phyloP scores from a whole-genome alignment of 2,888 invertebrate species.

The Nezara viridula region DNA sequence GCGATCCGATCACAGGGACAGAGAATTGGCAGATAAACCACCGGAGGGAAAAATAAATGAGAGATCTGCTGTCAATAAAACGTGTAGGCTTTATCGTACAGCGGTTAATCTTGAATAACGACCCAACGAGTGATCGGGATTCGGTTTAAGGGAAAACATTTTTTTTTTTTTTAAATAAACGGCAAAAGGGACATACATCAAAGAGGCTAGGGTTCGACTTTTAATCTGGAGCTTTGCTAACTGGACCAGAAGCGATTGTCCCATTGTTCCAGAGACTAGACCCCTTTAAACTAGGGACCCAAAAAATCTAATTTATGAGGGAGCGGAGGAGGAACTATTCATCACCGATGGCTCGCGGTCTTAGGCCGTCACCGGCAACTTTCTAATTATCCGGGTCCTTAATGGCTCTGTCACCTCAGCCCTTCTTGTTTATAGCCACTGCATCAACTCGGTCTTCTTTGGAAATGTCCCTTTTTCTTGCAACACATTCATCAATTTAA shows the following conservation, averaged over 20 bases:
- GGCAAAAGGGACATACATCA: not conserved
- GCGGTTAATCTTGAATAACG: not conserved
- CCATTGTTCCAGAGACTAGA: not conserved
- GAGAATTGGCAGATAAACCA: constrained; percentile 2
- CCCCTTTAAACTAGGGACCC: not conserved
- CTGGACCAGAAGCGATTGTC: not conserved
- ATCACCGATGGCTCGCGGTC: not conserved
- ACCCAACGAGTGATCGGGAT: not conserved
- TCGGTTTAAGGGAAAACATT: not conserved
- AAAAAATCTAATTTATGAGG: constrained; percentile 31
- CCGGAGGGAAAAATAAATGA: not conserved
- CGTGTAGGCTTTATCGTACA: constrained; percentile 20
- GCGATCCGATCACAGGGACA: not conserved
- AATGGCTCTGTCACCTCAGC: not conserved
- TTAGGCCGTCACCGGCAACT: not conserved
- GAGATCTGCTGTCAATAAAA: constrained; percentile 22
- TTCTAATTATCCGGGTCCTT: not conserved
- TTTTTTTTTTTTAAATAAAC: not conserved
- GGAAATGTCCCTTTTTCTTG: not conserved
- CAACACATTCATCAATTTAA: not conserved
- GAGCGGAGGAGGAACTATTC: not conserved
- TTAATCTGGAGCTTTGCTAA: not conserved
- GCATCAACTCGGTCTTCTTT: not conserved
- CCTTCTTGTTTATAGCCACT: not conserved
- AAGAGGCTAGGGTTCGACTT: not conserved